These are phyloP conservation scores for Sinocyclocheilus anshuiensis DNA, from an alignment of 2,113 vertebrate species.

Conservation along the genomic window DNA sequence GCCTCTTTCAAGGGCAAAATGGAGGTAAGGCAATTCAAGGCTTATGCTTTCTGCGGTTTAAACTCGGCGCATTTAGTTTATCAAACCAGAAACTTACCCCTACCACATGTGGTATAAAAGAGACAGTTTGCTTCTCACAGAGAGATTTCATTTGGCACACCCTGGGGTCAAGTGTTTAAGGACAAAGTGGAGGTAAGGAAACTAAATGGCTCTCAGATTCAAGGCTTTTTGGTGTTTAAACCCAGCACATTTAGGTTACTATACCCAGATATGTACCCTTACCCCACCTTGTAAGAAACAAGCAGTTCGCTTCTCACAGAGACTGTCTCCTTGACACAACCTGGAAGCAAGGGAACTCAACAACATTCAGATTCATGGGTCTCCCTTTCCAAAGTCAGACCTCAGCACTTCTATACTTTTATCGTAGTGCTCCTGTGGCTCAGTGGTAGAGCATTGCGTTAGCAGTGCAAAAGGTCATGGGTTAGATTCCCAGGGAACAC, in stretches of 20 bases:
- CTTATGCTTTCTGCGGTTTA: background rate
- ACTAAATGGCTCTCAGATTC: background rate
- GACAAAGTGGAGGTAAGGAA: background rate
- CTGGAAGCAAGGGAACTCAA: background rate
- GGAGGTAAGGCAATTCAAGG: background rate
- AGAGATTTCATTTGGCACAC: background rate
- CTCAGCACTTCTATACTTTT: background rate
- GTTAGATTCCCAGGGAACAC: no score
- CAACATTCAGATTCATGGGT: background rate
- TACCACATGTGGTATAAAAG: background rate
- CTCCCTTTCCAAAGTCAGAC: background rate
- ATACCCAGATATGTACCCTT: background rate
- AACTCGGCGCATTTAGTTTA: background rate
- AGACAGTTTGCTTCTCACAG: background rate
- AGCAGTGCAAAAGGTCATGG: no score
- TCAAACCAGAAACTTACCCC: background rate
- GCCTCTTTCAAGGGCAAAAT: slow-evolving; percentile 19
- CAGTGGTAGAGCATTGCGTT: no score
- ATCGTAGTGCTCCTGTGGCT: no score
- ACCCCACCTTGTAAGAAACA: background rate
- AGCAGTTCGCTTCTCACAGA: background rate
- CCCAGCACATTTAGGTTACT: background rate
- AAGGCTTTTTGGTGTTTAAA: background rate
- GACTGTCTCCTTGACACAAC: background rate
- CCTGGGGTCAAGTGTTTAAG: background rate